Conservation (phyloP, 1,140 invertebrate genomes). For the Drosophila malerkotliana region DNA sequence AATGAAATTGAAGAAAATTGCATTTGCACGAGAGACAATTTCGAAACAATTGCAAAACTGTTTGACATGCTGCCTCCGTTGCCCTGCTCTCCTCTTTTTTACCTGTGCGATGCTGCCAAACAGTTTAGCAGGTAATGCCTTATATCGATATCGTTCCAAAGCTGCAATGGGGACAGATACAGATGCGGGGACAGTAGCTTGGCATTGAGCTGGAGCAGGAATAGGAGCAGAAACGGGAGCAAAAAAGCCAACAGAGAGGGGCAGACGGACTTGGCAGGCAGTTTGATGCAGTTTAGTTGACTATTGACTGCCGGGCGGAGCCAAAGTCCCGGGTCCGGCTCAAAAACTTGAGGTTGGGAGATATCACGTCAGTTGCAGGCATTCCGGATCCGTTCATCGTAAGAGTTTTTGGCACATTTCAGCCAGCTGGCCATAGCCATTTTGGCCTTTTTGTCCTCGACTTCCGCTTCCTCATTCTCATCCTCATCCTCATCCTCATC, state of each 20-base stretch:
- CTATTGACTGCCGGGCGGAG: constrained; percentile 72
- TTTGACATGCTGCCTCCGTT: constrained; percentile 73
- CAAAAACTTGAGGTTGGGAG: constrained; percentile 52
- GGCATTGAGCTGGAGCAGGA: not conserved
- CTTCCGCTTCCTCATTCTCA: constrained; percentile 27
- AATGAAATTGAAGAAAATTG: constrained; percentile 83
- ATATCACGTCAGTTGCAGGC: constrained; percentile 75
- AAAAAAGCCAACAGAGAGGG: constrained; percentile 14
- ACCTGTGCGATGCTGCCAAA: constrained; percentile 73
- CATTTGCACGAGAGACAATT: constrained; percentile 83
- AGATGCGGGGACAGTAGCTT: not conserved
- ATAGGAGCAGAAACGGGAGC: not conserved
- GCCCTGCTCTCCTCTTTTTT: constrained; percentile 13
- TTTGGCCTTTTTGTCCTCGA: constrained; percentile 38
- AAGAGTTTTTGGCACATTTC: constrained; percentile 74
- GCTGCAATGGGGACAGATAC: constrained; percentile 23
- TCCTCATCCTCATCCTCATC: constrained; percentile 22
- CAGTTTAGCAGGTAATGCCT: constrained; percentile 82
- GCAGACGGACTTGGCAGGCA: constrained; percentile 61
- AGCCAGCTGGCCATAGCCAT: constrained; percentile 33
- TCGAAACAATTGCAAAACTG: constrained; percentile 82
- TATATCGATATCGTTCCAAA: constrained; percentile 73
- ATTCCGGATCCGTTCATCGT: constrained; percentile 34
- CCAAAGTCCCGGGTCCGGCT: constrained; percentile 38
- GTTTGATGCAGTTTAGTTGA: constrained; percentile 78